phyloP scores from a whole-genome alignment of 2,888 invertebrate species.

The Dyspetes luteomarginatus region DNA sequence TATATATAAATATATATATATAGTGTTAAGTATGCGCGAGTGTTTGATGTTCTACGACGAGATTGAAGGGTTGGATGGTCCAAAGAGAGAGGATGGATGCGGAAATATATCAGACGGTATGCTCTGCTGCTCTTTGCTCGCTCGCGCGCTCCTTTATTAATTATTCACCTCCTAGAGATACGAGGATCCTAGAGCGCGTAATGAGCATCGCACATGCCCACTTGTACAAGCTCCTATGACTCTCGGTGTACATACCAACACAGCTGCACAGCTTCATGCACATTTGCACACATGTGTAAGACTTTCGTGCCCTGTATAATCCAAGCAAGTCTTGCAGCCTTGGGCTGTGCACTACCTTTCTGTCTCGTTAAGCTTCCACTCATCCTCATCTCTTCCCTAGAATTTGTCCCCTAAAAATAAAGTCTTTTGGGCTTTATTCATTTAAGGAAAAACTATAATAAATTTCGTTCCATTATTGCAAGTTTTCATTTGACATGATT shows the following conservation, averaged over 20 bases:
- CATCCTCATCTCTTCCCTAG: conserved; percentile 7
- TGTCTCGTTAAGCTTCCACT: conserved; percentile 45
- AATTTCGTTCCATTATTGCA: neutral
- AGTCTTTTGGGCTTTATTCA: neutral
- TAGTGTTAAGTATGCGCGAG: neutral
- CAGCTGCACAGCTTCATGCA: conserved; percentile 23
- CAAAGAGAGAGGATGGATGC: conserved; percentile 27
- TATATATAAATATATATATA: neutral
- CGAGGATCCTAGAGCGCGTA: conserved; percentile 65
- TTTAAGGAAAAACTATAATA: neutral
- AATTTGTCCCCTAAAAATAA: neutral
- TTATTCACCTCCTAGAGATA: conserved; percentile 68
- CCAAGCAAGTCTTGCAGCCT: conserved; percentile 32
- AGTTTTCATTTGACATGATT: neutral
- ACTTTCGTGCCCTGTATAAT: conserved; percentile 29
- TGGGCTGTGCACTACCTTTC: conserved; percentile 24
- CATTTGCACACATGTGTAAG: neutral
- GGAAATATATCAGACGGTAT: conserved; percentile 29
- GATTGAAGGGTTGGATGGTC: neutral
- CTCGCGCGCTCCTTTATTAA: conserved; percentile 65
- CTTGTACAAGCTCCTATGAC: conserved; percentile 46
- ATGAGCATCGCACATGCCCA: conserved; percentile 69
- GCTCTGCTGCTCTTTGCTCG: conserved; percentile 55
- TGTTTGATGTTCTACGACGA: conserved; percentile 20
- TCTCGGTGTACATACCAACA: conserved; percentile 37